Evolutionary conservation across 1,140 invertebrate species (phyloP).

Genomic region (Proctacanthus coquilletti): DNA sequence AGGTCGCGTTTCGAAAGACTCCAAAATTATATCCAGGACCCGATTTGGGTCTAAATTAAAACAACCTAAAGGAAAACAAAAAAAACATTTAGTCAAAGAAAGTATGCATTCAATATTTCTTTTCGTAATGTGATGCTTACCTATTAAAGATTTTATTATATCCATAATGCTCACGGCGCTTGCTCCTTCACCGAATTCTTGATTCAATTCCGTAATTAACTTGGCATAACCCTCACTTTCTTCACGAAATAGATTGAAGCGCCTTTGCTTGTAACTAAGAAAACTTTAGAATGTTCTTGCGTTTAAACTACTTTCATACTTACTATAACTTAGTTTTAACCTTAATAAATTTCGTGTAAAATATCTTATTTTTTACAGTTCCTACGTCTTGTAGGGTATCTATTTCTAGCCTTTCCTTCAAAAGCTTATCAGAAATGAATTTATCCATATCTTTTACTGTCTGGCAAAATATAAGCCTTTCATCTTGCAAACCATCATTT

Average conservation of each 20-base stretch:
- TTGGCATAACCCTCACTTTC: slow-evolving; percentile 99
- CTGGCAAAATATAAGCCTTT: slow-evolving; percentile 56
- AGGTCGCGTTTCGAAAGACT: slow-evolving; percentile 86
- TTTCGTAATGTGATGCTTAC: slow-evolving; percentile 33
- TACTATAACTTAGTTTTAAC: slow-evolving; percentile 96
- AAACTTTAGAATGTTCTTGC: slow-evolving; percentile 4
- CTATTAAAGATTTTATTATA: slow-evolving; percentile 84
- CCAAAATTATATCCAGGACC: slow-evolving; percentile 90
- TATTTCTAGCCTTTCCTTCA: slow-evolving; percentile 86
- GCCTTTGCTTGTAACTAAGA: slow-evolving; percentile 95
- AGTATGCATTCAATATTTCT: neutral
- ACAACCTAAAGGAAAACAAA: slow-evolving; percentile 54
- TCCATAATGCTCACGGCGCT: slow-evolving; percentile 50
- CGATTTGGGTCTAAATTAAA: slow-evolving; percentile 98
- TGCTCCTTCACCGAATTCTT: slow-evolving; percentile 54
- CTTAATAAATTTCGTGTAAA: slow-evolving; percentile 94
- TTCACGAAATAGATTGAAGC: slow-evolving; percentile 96
- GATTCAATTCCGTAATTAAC: slow-evolving; percentile 89
- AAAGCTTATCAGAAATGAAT: slow-evolving; percentile 65
- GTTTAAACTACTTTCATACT: slow-evolving; percentile 37
- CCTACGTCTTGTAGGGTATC: slow-evolving; percentile 84
- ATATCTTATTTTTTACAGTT: slow-evolving; percentile 81
- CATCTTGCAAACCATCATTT: slow-evolving; percentile 42
- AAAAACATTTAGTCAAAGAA: no score
- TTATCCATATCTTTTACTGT: slow-evolving; percentile 65